A percentile compares a stretch with the other conserved stretches of the same genome.
phyloP scores from a whole-genome alignment of 2,113 vertebrate species.

The Odontophorus gujanensis region DNA sequence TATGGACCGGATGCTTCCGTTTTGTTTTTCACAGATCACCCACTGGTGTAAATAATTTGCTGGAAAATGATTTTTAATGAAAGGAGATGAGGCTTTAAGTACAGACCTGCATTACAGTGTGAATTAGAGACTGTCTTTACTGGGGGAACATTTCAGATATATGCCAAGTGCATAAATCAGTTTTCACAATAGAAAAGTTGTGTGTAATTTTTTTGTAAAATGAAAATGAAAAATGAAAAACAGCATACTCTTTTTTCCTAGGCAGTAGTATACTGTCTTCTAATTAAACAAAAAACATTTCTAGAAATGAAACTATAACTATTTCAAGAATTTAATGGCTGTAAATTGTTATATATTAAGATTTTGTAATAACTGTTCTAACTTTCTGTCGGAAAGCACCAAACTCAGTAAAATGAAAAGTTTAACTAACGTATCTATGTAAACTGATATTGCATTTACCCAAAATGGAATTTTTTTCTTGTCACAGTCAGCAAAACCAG shows the following conservation, averaged over 20 bases:
- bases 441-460: background rate
- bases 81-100: background rate
- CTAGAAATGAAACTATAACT: background rate
- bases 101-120: background rate
- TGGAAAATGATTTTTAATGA: background rate
- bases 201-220: background rate
- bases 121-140: background rate
- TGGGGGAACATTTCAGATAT: background rate
- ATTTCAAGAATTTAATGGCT: background rate
- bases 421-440: background rate
- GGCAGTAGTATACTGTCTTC: background rate
- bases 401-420: background rate
- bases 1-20: background rate
- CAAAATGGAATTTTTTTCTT: background rate
- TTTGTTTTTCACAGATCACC: background rate
- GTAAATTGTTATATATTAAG: background rate
- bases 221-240: background rate
- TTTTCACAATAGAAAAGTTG: background rate
- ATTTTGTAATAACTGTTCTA: background rate
- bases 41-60: background rate
- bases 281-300: background rate
- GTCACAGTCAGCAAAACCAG: background rate
- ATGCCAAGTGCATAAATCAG: background rate
- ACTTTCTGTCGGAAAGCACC: background rate
- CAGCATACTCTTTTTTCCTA: background rate